phyloP scores from a whole-genome alignment of 2,113 vertebrate genomes.

The Lepus timidus region DNA sequence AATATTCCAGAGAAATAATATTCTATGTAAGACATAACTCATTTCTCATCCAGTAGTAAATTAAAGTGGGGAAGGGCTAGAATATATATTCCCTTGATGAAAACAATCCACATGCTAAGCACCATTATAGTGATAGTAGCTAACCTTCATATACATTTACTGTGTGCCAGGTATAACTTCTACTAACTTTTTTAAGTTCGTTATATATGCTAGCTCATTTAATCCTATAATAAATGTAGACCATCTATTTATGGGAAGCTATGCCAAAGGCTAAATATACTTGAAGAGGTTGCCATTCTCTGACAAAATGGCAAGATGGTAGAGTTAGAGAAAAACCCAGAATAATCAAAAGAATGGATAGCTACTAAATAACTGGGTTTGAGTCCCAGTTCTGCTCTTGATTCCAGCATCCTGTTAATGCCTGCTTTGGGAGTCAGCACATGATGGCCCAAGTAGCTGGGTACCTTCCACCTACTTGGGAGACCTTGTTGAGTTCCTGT shows the following conservation, averaged over 20 bases:
- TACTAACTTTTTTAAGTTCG: background rate
- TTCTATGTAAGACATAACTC: background rate
- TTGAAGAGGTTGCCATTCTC: background rate
- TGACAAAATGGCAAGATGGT: background rate
- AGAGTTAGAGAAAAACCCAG: slow-evolving; percentile 19
- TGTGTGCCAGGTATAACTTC: background rate
- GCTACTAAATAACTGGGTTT: background rate
- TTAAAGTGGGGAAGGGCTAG: background rate
- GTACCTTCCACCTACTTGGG: too few relatives aligned
- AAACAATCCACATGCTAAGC: slow-evolving; percentile 7
- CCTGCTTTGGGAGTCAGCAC: too few relatives aligned
- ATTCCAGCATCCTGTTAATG: too few relatives aligned
- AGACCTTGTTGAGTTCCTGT: too few relatives aligned
- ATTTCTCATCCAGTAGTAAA: background rate
- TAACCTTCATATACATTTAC: background rate
- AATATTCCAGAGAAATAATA: background rate
- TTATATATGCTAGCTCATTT: background rate
- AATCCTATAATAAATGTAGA: background rate
- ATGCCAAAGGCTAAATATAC: background rate
- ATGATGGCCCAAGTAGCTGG: too few relatives aligned
- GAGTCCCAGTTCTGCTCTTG: too few relatives aligned
- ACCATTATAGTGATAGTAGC: background rate
- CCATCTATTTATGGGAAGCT: background rate
- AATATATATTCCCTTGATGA: background rate
- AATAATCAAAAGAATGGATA: background rate